Evolutionary conservation across 2,797 vertebrate species (phyloP).

Genomic region (Sebastes hopkinsi): DNA sequence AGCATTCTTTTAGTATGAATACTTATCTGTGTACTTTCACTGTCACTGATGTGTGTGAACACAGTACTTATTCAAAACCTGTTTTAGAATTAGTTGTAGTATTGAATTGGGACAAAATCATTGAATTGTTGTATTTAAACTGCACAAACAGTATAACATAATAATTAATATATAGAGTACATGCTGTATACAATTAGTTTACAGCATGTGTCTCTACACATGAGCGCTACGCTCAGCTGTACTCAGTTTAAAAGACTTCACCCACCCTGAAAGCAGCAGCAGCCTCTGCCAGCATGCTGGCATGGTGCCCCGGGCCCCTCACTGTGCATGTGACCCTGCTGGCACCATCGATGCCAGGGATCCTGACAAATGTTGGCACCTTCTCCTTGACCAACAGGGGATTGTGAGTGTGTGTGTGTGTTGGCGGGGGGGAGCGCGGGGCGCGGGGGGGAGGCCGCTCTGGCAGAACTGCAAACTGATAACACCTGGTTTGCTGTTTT

Average conservation of each 20-base stretch:
- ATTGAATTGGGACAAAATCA: neutral
- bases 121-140: neutral
- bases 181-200: neutral
- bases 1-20: neutral
- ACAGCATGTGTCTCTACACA: slow-evolving; percentile 1
- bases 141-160: neutral
- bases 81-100: neutral
- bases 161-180: neutral
- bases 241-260: slow-evolving; percentile 60
- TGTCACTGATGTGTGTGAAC: neutral
- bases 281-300: slow-evolving; percentile 72
- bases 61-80: neutral
- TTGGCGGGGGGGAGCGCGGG: accelerated
- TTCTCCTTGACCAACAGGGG: slow-evolving; percentile 75
- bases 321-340: slow-evolving; percentile 77
- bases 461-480: slow-evolving; percentile 59
- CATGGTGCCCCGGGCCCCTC: slow-evolving; percentile 69
- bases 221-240: slow-evolving; percentile 11
- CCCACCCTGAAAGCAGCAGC: slow-evolving; percentile 59
- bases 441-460: neutral
- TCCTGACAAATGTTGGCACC: slow-evolving; percentile 83
- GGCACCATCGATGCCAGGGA: slow-evolving; percentile 75
- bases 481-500: slow-evolving; percentile 78
- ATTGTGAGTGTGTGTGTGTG: neutral
- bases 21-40: neutral